phyloP scores from a whole-genome alignment of 2,888 invertebrate species.

The Drosophila koepferae region DNA sequence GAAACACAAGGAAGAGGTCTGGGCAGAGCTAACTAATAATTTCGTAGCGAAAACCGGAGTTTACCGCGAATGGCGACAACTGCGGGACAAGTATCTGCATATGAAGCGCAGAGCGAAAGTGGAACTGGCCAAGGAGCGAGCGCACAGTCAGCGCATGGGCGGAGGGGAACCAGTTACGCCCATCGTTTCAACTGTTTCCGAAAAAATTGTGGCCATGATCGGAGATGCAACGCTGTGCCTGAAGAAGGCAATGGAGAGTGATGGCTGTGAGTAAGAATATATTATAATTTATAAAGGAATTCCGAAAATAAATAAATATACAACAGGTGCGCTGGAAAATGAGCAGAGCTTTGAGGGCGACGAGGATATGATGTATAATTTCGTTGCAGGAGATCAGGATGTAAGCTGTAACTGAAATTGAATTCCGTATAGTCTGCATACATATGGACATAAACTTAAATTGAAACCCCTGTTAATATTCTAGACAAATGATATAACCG shows the following conservation, averaged over 20 bases:
- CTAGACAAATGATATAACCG: slow-evolving; percentile 5
- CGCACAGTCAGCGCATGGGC: background rate
- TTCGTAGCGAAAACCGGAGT: slow-evolving; percentile 10
- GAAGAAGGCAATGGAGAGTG: background rate
- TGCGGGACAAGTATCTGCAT: slow-evolving; percentile 20
- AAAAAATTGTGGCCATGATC: slow-evolving; percentile 24
- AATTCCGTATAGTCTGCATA: background rate
- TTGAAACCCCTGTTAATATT: background rate
- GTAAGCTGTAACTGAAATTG: slow-evolving; percentile 4
- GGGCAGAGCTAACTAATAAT: slow-evolving; percentile 8
- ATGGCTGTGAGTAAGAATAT: background rate
- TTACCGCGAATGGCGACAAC: slow-evolving; percentile 14
- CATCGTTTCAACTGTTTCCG: slow-evolving; percentile 16
- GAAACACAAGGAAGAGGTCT: slow-evolving; percentile 21
- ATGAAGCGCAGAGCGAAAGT: slow-evolving; percentile 23
- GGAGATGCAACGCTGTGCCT: slow-evolving; percentile 12
- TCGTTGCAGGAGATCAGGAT: slow-evolving; percentile 4
- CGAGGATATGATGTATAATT: slow-evolving; percentile 3
- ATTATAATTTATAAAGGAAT: background rate
- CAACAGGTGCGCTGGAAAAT: slow-evolving; percentile 1
- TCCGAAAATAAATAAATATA: background rate
- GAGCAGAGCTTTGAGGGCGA: slow-evolving; percentile 7
- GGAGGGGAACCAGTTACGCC: slow-evolving; percentile 7
- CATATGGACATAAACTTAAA: background rate
- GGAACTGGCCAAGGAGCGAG: slow-evolving; percentile 21